Evolutionary conservation across 2,888 invertebrate species (phyloP).

Genomic region (Apantesis nais): DNA sequence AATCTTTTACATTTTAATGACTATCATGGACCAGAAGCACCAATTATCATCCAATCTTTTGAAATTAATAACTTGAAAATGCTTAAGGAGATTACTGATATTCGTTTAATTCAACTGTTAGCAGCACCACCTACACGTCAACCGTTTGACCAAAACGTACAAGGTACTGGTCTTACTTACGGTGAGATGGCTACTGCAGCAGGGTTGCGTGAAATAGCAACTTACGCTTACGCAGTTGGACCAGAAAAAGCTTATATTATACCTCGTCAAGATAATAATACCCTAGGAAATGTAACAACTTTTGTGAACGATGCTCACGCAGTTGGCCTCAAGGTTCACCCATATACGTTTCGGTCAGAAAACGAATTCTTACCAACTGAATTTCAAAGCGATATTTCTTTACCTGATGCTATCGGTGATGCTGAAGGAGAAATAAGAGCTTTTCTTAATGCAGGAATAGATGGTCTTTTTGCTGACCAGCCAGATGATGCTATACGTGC

Average conservation of each 20-base stretch:
- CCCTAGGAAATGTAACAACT: constrained; percentile 63
- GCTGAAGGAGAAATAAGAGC: constrained; percentile 65
- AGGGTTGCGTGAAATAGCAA: constrained; percentile 71
- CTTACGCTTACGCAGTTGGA: constrained; percentile 75
- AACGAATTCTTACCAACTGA: constrained; percentile 71
- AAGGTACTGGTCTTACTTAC: constrained; percentile 67
- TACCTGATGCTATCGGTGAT: constrained; percentile 61
- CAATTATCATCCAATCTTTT: constrained; percentile 78
- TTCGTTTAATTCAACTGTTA: constrained; percentile 72
- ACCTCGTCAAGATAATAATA: constrained; percentile 63
- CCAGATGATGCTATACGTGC: constrained; percentile 68
- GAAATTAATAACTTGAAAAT: constrained; percentile 76
- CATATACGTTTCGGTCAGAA: constrained; percentile 77
- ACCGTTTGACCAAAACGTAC: constrained; percentile 67
- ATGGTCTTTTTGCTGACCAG: constrained; percentile 77
- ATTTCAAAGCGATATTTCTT: constrained; percentile 59
- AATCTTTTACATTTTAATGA: constrained; percentile 70
- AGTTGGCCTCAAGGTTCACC: constrained; percentile 74
- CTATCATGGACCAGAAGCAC: constrained; percentile 63
- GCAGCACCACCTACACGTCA: constrained; percentile 41
- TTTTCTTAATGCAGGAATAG: constrained; percentile 71
- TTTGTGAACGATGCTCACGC: constrained; percentile 72
- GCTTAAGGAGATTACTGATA: constrained; percentile 66
- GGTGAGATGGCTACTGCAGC: constrained; percentile 72
- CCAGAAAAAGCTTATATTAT: constrained; percentile 76